Evolutionary conservation across 2,113 vertebrate species (phyloP).

Genomic region (Hydrochoerus hydrochaeris): DNA sequence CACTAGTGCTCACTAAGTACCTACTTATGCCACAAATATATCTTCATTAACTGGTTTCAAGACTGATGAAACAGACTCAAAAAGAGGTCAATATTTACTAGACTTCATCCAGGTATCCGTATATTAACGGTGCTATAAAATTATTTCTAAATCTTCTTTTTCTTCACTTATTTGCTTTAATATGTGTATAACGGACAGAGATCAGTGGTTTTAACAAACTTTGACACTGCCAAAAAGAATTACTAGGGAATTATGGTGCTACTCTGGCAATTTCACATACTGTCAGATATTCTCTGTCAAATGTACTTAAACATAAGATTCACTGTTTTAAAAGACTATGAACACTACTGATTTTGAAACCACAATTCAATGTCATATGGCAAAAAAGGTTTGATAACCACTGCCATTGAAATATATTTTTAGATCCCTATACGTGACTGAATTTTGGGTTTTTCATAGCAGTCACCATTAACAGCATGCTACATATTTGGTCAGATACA

Average conservation of each 20-base stretch:
- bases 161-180: not conserved
- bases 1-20: not conserved
- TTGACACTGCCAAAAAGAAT: not conserved
- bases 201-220: not conserved
- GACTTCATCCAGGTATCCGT: not conserved
- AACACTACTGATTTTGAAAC: not conserved
- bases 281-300: not conserved
- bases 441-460: conserved; percentile 51
- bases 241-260: not conserved
- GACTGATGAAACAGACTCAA: not conserved
- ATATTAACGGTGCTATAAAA: not conserved
- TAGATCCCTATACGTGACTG: not conserved
- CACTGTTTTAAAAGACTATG: not conserved
- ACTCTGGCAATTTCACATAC: not conserved
- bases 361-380: not conserved
- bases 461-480: not conserved
- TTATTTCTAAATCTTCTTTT: not conserved
- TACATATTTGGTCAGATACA: not conserved
- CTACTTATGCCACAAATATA: not conserved
- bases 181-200: not conserved
- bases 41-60: not conserved
- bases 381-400: not conserved
- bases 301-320: not conserved
- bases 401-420: conserved; percentile 9
- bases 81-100: not conserved